Percentiles rank a stretch among this genome's conserved stretches.
These are phyloP conservation scores for Capreolus pygargus DNA, from an alignment of 2,113 vertebrate genomes.

Conservation along the genomic window DNA sequence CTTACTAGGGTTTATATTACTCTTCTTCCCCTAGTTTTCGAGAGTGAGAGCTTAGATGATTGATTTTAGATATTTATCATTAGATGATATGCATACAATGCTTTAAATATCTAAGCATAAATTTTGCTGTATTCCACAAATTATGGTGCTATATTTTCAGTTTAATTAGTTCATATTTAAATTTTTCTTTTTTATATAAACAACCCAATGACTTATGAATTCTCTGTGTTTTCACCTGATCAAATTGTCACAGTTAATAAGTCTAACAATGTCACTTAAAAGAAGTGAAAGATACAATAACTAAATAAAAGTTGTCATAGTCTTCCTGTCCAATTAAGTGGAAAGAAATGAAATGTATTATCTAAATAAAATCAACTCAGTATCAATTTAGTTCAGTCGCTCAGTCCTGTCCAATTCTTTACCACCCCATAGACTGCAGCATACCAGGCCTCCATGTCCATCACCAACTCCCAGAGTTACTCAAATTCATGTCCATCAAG, in stretches of 20 bases:
- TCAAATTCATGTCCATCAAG: neutral
- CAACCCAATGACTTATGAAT: neutral
- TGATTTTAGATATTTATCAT: constrained; percentile 17
- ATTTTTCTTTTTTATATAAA: neutral
- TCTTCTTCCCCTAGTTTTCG: neutral
- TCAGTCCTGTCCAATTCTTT: rapidly evolving
- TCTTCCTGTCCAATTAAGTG: neutral
- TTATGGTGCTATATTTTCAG: neutral
- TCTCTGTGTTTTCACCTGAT: neutral
- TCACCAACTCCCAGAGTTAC: neutral
- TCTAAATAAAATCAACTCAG: neutral
- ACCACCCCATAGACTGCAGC: neutral
- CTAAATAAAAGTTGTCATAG: neutral
- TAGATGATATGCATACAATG: neutral
- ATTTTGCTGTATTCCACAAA: neutral
- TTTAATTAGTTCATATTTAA: neutral
- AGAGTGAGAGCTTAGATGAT: neutral
- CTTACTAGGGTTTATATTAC: neutral
- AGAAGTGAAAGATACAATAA: neutral
- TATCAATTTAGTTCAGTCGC: rapidly evolving
- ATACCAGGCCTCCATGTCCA: neutral
- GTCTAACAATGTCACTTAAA: neutral
- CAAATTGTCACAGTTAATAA: neutral
- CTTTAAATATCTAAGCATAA: neutral
- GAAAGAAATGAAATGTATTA: neutral